Percentiles rank a stretch among this genome's conserved stretches.
phyloP scores from a whole-genome alignment of 2,888 invertebrate species.

The Eledone cirrhosa region DNA sequence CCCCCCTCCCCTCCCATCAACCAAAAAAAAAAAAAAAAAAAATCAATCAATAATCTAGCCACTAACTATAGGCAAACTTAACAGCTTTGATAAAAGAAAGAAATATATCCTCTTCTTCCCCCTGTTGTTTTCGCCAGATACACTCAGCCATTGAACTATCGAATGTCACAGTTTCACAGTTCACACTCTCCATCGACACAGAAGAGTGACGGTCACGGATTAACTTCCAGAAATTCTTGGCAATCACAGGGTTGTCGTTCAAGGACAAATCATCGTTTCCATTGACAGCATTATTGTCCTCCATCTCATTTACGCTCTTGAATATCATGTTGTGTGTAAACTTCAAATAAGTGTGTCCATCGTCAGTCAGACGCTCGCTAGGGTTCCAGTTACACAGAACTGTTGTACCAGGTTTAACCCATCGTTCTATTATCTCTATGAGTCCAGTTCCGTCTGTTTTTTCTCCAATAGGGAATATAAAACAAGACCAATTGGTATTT shows the following conservation, averaged over 20 bases:
- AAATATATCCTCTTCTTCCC: constrained; percentile 21
- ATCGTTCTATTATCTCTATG: constrained; percentile 20
- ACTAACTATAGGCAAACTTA: constrained; percentile 19
- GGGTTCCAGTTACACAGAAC: constrained; percentile 9
- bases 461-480: constrained; percentile 27
- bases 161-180: neutral
- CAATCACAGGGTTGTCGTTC: neutral
- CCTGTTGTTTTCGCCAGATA: constrained; percentile 26
- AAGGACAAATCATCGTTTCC: neutral
- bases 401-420: constrained; percentile 23
- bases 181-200: neutral
- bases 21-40: neutral
- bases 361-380: neutral
- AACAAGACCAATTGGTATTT: constrained; percentile 2
- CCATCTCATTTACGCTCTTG: constrained; percentile 8
- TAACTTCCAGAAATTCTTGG: constrained; percentile 16
- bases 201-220: neutral
- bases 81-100: constrained; percentile 27
- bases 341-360: constrained; percentile 8
- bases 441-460: constrained; percentile 16
- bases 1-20: too few species aligned
- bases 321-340: constrained; percentile 13
- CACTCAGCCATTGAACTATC: constrained; percentile 27
- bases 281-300: neutral
- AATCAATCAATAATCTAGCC: neutral